Evolutionary conservation across 2,888 invertebrate species (phyloP), one percentile per base, ranked within the genome.

Genomic region (Uropetala carovei): DNA sequence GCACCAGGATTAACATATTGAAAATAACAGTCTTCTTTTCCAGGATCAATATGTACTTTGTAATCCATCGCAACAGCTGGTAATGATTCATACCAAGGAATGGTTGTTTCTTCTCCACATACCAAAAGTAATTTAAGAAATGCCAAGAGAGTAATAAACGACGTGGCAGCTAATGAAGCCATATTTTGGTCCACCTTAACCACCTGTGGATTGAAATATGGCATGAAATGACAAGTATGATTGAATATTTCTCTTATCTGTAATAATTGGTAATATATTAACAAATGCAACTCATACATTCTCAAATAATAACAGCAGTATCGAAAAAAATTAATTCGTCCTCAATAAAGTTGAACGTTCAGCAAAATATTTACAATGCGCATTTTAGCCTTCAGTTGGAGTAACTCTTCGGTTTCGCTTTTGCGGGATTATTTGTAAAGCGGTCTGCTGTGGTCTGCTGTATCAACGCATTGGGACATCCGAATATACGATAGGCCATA

Each of bases 1-100:
- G 99, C 98, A 92, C 98, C 98, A 92, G 97, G 97, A 94, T 98
- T 98, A 93, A 99, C 98, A 96, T 98, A 98, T 96, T 99, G 99
- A 95, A 97, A 98, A 95, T 99, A 99, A 95, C 99, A 99, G 94
- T 99, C 99, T 95, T 99, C 99, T 94, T 97, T 97, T 92, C 99
- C 98, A n/a, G 99, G 98, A 94, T 98, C 98, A 93, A 99, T 97
- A 95, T 99, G 98, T 64, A 99, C 98, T 95, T 99, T 99, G 95
- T 99, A 99, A 94, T 99, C 99, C 97, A 99, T 98, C 2, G 98
- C 98, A 60, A 98, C 98, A 14, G 99, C 99, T 16, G 99, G 99
- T 92, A 98, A 95, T 93, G 97, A 97, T 95, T 98, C 98, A 95
- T 98, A 98, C 98, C 98, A 98, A 94, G 97, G 97, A 94, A 96